Evolutionary conservation across 2,113 vertebrate species (phyloP).

Genomic region (Albula glossodonta): DNA sequence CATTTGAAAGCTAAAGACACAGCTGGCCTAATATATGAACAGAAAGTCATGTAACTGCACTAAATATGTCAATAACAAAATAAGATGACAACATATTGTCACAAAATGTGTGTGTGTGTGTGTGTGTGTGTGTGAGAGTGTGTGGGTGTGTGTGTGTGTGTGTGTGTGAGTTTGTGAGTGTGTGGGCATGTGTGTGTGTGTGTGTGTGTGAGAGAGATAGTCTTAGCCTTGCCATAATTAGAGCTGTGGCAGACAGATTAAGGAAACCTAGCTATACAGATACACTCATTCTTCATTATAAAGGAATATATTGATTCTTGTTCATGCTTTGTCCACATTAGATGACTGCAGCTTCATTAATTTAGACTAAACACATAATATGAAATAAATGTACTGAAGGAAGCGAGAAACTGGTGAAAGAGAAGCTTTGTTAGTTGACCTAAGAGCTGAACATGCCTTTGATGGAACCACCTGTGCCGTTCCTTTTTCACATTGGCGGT

Average conservation of each 20-base stretch:
- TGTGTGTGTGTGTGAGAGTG: too few species aligned
- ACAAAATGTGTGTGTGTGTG: too few species aligned
- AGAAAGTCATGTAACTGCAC: background rate
- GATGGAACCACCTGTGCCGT: slow-evolving; percentile 45
- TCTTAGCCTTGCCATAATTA: background rate
- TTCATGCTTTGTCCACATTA: background rate
- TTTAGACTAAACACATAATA: slow-evolving; percentile 22
- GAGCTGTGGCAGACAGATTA: background rate
- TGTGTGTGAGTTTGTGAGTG: too few species aligned
- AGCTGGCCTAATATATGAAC: background rate
- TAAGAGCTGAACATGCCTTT: slow-evolving; percentile 13
- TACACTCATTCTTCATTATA: background rate
- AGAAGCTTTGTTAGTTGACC: slow-evolving; percentile 36
- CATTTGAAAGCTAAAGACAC: background rate
- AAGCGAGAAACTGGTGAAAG: slow-evolving; percentile 30
- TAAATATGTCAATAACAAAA: too few species aligned
- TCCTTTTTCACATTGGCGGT: slow-evolving; percentile 11
- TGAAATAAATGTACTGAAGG: background rate
- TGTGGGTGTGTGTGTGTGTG: too few species aligned
- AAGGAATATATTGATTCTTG: background rate
- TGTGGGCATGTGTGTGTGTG: too few species aligned
- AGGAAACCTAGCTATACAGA: background rate
- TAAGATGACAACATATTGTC: too few species aligned
- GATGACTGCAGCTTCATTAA: slow-evolving; percentile 21
- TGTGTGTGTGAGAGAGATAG: background rate